Evolutionary conservation across 2,113 vertebrate genomes (phyloP), one percentile per base, ranked within the genome.

Genomic region (Hucho hucho): DNA sequence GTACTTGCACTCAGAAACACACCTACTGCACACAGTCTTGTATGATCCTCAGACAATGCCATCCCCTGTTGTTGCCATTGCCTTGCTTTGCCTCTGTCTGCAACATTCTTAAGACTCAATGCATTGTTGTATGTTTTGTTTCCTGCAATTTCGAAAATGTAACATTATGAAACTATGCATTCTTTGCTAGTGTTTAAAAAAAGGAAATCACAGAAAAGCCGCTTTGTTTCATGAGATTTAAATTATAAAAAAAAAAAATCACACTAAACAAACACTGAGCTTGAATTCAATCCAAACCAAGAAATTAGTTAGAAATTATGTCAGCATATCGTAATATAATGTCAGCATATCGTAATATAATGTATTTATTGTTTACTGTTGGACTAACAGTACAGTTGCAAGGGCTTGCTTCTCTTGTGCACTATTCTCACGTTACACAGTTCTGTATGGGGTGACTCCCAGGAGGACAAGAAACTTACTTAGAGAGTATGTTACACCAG

Each of bases 41-140:
- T 71, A 80, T 83, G 87, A 89, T 89, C 81, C 75, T 1, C 81
- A 89, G 74, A 91, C 87, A 90, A 88, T 84, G 78, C 73, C 81
- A 70, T 80, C 69, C 46, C 78, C 78, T 43, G 88, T 89, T 87
- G 81, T 88, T 87, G 78, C 77, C 63, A 64, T 56, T 74, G 81
- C 82, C 80, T 86, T 80, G 67, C 58, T 86, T 84, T 84, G 53
- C 79, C 63, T 59, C 72, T 46, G 81, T 49, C 79, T 43, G 37
- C 9, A 43, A 43, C 79, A 77, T 64, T 88, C 79, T 78, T 81
- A 76, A 18, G 13, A 83, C 79, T 74, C 66, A 53, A 37, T 70
- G 56, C 76, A 81, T 86, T 89, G 83, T 89, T 82, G 69, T 25
- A 72, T 13, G 78, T 68, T 69, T 90, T 91, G 87, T 91, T 87